A percentile compares a stretch with the other conserved stretches of the same genome.
phyloP scores from a whole-genome alignment of 2,797 vertebrate species.

The Myotis findleyi region DNA sequence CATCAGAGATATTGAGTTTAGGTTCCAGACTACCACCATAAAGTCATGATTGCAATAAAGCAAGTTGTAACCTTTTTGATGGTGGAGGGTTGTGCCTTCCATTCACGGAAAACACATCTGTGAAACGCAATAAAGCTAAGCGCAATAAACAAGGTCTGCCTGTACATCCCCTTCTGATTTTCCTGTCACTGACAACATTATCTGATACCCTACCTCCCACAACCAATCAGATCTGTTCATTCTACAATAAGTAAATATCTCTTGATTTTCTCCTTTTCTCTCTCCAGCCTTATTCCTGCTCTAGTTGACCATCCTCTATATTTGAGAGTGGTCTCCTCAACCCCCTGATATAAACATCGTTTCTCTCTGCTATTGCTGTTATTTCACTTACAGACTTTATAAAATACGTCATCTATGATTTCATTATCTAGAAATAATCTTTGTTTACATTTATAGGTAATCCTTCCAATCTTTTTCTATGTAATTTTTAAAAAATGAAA shows the following conservation, averaged over 20 bases:
- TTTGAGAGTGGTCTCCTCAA: neutral
- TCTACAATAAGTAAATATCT: neutral
- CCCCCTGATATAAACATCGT: neutral
- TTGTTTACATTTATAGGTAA: neutral
- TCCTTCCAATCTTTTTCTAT: neutral
- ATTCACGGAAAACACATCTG: neutral
- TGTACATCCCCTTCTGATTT: neutral
- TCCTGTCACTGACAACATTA: neutral
- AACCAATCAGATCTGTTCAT: neutral
- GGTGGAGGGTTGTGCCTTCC: neutral
- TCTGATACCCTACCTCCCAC: neutral
- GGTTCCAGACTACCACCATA: neutral
- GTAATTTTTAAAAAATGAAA: neutral
- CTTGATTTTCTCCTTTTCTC: neutral
- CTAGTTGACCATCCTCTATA: neutral
- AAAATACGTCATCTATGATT: neutral
- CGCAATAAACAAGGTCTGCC: neutral
- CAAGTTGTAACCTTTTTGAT: neutral
- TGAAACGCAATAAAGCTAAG: neutral
- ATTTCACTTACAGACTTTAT: neutral
- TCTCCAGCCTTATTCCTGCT: neutral
- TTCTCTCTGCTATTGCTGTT: neutral
- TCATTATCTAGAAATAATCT: neutral
- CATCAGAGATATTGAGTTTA: no score
- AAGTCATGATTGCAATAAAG: neutral